phyloP scores from a whole-genome alignment of 1,140 invertebrate genomes.

The Plutomurus gul region DNA sequence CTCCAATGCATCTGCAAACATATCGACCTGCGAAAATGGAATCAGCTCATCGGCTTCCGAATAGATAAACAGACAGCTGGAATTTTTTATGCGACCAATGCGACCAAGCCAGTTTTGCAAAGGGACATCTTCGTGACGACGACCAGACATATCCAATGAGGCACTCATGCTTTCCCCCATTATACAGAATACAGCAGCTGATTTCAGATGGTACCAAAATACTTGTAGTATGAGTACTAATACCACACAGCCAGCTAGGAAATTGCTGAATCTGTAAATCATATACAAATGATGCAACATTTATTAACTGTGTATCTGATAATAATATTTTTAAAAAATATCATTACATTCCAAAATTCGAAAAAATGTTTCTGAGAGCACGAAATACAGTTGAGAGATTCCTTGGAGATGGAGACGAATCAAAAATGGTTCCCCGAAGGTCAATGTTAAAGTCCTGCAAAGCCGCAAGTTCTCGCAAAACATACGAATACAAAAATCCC shows the following conservation, averaged over 20 bases:
- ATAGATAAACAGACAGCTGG: slow-evolving; percentile 71
- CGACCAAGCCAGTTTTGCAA: slow-evolving; percentile 57
- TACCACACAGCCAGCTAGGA: slow-evolving; percentile 31
- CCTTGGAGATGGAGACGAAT: slow-evolving; percentile 72
- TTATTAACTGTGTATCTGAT: neutral
- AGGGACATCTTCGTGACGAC: slow-evolving; percentile 35
- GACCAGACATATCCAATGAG: slow-evolving; percentile 56
- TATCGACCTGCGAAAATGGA: slow-evolving; percentile 54
- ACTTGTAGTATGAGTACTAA: slow-evolving; percentile 39
- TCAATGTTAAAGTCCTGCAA: slow-evolving; percentile 62
- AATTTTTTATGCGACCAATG: slow-evolving; percentile 63
- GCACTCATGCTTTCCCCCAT: slow-evolving; percentile 53
- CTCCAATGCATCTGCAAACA: slow-evolving; percentile 58
- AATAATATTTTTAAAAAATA: neutral
- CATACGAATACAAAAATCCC: slow-evolving; percentile 69
- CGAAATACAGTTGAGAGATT: slow-evolving; percentile 63
- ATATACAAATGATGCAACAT: slow-evolving; percentile 2
- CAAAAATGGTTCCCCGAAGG: slow-evolving; percentile 74
- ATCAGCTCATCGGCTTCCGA: slow-evolving; percentile 71
- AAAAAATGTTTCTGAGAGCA: slow-evolving; percentile 67
- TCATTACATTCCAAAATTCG: slow-evolving; percentile 23
- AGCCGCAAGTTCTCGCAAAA: slow-evolving; percentile 61
- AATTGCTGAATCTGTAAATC: slow-evolving; percentile 25
- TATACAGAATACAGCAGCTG: slow-evolving; percentile 49
- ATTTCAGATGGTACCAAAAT: slow-evolving; percentile 47